phyloP scores from a whole-genome alignment of 2,113 vertebrate genomes.

The Myotis davidii region DNA sequence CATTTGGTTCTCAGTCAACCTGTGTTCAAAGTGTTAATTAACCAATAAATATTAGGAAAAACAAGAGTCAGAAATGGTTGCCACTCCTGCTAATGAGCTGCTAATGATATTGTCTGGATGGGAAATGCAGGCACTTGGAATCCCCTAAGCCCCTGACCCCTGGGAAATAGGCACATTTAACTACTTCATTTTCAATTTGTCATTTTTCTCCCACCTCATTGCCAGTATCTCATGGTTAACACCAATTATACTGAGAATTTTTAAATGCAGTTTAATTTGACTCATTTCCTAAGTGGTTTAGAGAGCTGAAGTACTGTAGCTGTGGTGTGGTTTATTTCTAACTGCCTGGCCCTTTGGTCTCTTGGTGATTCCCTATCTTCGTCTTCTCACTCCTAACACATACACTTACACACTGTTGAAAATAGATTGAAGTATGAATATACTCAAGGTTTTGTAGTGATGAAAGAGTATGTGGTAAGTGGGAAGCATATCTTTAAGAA shows the following conservation, averaged over 20 bases:
- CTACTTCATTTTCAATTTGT: background rate
- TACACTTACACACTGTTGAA: background rate
- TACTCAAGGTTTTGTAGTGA: slow-evolving; percentile 29
- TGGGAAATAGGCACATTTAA: slow-evolving; percentile 20
- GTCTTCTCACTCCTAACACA: background rate
- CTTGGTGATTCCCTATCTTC: slow-evolving; percentile 7
- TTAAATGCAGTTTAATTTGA: slow-evolving; percentile 47
- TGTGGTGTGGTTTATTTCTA: background rate
- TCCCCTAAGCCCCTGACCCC: background rate
- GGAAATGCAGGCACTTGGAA: background rate
- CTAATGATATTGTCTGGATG: slow-evolving; percentile 20
- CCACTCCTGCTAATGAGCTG: slow-evolving; percentile 53
- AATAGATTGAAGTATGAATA: background rate
- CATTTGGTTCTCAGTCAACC: slow-evolving; percentile 66
- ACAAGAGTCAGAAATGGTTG: slow-evolving; percentile 60
- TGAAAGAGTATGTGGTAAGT: background rate
- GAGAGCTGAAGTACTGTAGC: background rate
- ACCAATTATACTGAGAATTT: background rate
- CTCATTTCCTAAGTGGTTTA: background rate
- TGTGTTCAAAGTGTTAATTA: slow-evolving; percentile 68
- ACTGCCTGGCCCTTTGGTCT: background rate
- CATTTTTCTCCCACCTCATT: background rate
- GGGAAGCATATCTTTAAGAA: background rate
- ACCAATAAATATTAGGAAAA: slow-evolving; percentile 70
- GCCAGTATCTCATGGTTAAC: slow-evolving; percentile 1